Conservation (phyloP, 2,888 invertebrate species). For the Chrysodeixis includens region DNA sequence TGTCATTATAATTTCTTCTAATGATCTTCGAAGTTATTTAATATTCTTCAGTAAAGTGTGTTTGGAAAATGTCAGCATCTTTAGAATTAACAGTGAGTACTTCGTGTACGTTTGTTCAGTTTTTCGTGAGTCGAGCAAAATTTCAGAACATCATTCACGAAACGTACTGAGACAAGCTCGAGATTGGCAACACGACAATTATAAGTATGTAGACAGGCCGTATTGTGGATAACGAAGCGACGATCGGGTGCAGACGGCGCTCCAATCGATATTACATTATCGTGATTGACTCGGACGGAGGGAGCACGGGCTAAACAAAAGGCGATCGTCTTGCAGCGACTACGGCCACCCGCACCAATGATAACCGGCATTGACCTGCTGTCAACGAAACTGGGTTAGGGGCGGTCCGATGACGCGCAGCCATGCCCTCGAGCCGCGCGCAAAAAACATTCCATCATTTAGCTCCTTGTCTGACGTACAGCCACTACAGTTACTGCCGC, state of each 20-base stretch:
- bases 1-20: neutral
- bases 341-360: slow-evolving; percentile 23
- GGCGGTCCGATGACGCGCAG: slow-evolving; percentile 38
- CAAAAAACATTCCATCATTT: slow-evolving; percentile 45
- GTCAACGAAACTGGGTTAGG: slow-evolving; percentile 68
- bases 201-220: slow-evolving; percentile 5
- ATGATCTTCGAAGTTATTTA: neutral
- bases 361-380: slow-evolving; percentile 69
- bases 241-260: slow-evolving; percentile 44
- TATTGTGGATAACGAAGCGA: slow-evolving; percentile 31
- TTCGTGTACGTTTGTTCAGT: neutral
- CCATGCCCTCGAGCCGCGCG: slow-evolving; percentile 18
- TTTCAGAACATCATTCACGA: slow-evolving; percentile 1
- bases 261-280: slow-evolving; percentile 62
- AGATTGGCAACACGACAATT: slow-evolving; percentile 5
- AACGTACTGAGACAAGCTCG: slow-evolving; percentile 9
- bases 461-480: slow-evolving; percentile 33
- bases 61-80: neutral
- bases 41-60: neutral
- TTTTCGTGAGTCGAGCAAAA: neutral
- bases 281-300: slow-evolving; percentile 49
- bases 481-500: slow-evolving; percentile 17
- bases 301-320: slow-evolving; percentile 43
- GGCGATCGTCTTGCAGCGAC: slow-evolving; percentile 52
- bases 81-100: neutral